These are phyloP conservation scores for Acrobasis consociella DNA, from an alignment of 2,888 invertebrate species.

Conservation along the genomic window DNA sequence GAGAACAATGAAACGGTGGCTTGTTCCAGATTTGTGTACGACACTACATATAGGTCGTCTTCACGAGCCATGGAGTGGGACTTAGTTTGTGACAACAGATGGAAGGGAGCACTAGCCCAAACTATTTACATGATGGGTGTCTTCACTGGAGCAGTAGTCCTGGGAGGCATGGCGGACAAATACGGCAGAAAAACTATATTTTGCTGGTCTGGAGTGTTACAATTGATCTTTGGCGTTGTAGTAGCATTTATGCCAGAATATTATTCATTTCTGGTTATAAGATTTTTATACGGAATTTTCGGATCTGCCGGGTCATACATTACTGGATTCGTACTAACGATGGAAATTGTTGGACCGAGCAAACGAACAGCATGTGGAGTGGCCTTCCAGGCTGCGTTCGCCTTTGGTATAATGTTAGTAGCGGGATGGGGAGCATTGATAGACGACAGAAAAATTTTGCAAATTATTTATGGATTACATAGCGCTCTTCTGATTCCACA, in stretches of 20 bases:
- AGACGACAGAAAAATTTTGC: slow-evolving; percentile 87
- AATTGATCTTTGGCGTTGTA: slow-evolving; percentile 86
- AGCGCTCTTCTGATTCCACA: slow-evolving; percentile 88
- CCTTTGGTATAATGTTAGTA: slow-evolving; percentile 90
- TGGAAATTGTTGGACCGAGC: slow-evolving; percentile 92
- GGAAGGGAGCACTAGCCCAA: slow-evolving; percentile 92
- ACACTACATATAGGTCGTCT: slow-evolving; percentile 87
- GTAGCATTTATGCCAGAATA: slow-evolving; percentile 91
- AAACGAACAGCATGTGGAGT: slow-evolving; percentile 91
- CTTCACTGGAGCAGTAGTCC: slow-evolving; percentile 90
- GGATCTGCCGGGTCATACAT: slow-evolving; percentile 91
- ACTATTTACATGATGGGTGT: slow-evolving; percentile 92
- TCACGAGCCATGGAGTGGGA: slow-evolving; percentile 92
- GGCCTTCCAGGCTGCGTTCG: slow-evolving; percentile 90
- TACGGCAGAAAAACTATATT: slow-evolving; percentile 92
- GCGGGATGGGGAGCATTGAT: slow-evolving; percentile 92
- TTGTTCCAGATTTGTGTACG: slow-evolving; percentile 86
- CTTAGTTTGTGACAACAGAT: slow-evolving; percentile 89
- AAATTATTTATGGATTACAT: slow-evolving; percentile 90
- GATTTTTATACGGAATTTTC: slow-evolving; percentile 90
- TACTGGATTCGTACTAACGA: slow-evolving; percentile 86
- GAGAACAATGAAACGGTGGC: slow-evolving; percentile 56
- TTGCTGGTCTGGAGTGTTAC: slow-evolving; percentile 89
- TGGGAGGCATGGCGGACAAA: slow-evolving; percentile 92
- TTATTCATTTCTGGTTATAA: slow-evolving; percentile 85